Evolutionary conservation across 2,113 vertebrate genomes (phyloP).

Genomic region (Rhea pennata): DNA sequence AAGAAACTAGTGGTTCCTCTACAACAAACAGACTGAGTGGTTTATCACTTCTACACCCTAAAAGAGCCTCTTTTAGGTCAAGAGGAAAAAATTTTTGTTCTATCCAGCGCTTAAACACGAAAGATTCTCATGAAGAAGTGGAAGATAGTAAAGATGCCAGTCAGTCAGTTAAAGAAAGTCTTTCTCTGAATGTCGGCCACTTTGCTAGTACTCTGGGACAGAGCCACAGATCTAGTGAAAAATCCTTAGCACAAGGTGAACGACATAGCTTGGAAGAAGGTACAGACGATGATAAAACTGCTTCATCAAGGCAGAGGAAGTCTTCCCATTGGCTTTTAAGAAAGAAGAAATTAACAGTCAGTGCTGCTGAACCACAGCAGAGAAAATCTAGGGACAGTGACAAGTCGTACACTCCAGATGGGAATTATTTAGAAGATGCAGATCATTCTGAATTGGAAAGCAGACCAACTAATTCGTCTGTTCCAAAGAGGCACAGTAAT

Average conservation of each 20-base stretch:
- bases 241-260: not conserved
- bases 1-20: not conserved
- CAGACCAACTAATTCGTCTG: not conserved
- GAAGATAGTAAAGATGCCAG: not conserved
- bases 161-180: not conserved
- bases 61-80: not conserved
- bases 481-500: not conserved
- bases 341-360: not conserved
- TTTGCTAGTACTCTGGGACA: not conserved
- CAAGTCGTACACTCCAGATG: not conserved
- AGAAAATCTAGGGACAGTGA: not conserved
- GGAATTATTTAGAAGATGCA: not conserved
- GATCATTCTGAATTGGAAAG: not conserved
- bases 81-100: conserved; percentile 49
- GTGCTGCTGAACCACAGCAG: not conserved
- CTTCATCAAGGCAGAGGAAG: not conserved
- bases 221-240: not conserved
- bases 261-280: not conserved
- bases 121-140: not conserved
- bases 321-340: not conserved
- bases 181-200: not conserved
- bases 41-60: not conserved
- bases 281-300: not conserved
- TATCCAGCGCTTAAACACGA: not conserved
- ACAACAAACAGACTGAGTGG: not conserved